phyloP scores from a whole-genome alignment of 2,113 vertebrate species.

The Ochotona curzoniae region DNA sequence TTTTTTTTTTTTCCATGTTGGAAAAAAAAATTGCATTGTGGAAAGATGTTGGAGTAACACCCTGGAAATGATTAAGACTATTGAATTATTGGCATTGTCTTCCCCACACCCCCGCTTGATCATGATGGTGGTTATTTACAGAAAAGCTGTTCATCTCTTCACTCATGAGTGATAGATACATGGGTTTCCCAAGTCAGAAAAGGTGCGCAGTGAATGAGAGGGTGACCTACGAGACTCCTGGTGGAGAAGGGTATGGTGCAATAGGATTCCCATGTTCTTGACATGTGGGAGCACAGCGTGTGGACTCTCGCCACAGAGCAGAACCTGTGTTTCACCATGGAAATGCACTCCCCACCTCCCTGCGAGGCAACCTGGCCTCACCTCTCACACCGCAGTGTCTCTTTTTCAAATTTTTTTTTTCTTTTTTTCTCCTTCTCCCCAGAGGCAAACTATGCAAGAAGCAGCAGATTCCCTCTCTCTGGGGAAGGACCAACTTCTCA shows the following conservation, averaged over 20 bases:
- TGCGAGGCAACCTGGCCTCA: background rate
- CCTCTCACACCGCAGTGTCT: background rate
- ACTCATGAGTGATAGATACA: constrained; percentile 23
- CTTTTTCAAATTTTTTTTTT: background rate
- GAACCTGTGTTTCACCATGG: background rate
- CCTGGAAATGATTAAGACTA: constrained; percentile 57
- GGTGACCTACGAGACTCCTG: background rate
- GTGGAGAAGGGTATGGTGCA: background rate
- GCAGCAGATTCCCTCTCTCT: constrained; percentile 93
- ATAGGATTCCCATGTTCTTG: background rate
- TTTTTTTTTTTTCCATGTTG: constrained; percentile 55
- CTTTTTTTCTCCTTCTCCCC: constrained; percentile 74
- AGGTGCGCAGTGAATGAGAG: background rate
- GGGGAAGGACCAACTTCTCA: constrained; percentile 95
- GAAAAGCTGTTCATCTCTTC: constrained; percentile 60
- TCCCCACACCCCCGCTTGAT: background rate
- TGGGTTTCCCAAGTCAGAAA: constrained; percentile 43
- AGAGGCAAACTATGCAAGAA: constrained; percentile 99
- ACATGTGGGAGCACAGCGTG: background rate
- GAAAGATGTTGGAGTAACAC: constrained; percentile 68
- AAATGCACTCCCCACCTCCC: background rate
- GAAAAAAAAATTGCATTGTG: constrained; percentile 49
- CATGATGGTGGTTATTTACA: constrained; percentile 47
- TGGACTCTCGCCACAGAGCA: background rate
- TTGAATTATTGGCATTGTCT: constrained; percentile 62